A percentile compares a stretch with the other conserved stretches of the same genome.
Conservation (phyloP, 2,113 vertebrate species). For the Protobothrops mucrosquamatus region DNA sequence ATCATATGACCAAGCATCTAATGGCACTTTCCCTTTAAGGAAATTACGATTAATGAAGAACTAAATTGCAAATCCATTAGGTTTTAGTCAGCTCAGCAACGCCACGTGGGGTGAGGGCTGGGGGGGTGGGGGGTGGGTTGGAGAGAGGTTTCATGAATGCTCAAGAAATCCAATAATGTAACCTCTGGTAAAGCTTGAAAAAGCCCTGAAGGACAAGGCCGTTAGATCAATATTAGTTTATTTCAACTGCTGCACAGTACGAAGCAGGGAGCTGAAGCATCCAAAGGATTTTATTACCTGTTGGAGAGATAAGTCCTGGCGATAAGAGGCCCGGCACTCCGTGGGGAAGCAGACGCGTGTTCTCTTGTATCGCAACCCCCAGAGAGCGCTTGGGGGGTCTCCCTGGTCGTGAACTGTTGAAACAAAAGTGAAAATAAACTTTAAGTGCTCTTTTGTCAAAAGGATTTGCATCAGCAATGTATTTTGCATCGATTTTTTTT, state of each 20-base stretch:
- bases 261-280: constrained; percentile 60
- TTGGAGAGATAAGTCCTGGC: constrained; percentile 86
- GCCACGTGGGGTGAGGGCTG: constrained; percentile 34
- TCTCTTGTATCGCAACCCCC: constrained; percentile 81
- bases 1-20: constrained; percentile 54
- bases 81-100: constrained; percentile 59
- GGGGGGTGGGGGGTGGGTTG: not conserved
- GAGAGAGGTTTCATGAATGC: constrained; percentile 47
- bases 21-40: constrained; percentile 59
- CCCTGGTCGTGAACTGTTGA: constrained; percentile 85
- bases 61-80: constrained; percentile 68
- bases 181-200: constrained; percentile 73
- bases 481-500: not conserved
- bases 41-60: constrained; percentile 66
- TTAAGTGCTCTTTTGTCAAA: constrained; percentile 38
- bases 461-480: constrained; percentile 9
- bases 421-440: constrained; percentile 58
- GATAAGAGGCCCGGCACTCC: constrained; percentile 84
- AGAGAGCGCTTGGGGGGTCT: constrained; percentile 89
- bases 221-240: constrained; percentile 79
- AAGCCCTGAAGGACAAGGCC: constrained; percentile 75
- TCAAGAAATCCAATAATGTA: constrained; percentile 75
- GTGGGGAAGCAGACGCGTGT: constrained; percentile 81
- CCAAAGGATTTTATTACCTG: constrained; percentile 78
- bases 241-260: constrained; percentile 68